Conservation (phyloP, 2,888 invertebrate genomes). For the Acanthosepion lycidas region DNA sequence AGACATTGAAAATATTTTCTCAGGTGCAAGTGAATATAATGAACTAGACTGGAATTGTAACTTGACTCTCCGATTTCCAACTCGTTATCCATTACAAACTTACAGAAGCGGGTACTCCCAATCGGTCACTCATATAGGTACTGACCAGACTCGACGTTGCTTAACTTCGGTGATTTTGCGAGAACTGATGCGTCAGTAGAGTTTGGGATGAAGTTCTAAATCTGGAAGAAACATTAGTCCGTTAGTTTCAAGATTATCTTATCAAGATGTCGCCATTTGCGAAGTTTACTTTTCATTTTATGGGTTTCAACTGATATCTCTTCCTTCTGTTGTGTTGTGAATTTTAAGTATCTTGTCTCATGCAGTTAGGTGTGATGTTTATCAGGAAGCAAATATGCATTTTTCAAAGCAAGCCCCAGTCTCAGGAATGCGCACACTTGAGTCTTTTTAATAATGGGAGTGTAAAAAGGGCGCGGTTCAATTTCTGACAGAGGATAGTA, state of each 20-base stretch:
- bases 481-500: neutral
- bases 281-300: neutral
- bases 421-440: neutral
- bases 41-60: too few species aligned
- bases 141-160: too few species aligned
- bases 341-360: neutral
- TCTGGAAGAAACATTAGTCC: too few species aligned
- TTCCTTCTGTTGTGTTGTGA: neutral
- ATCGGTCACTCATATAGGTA: too few species aligned
- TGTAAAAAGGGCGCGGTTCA: neutral
- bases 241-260: neutral
- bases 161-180: too few species aligned
- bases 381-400: neutral
- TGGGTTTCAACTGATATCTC: neutral
- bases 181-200: too few species aligned
- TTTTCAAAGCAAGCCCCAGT: neutral
- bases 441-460: neutral
- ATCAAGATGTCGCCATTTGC: neutral
- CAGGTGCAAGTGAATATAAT: too few species aligned
- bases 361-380: neutral
- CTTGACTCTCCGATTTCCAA: too few species aligned
- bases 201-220: too few species aligned
- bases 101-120: too few species aligned
- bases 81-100: too few species aligned
- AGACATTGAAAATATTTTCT: too few species aligned